Base-by-base conservation (phyloP, 2,113 vertebrate genomes). In the Arvicanthis niloticus region DNA sequence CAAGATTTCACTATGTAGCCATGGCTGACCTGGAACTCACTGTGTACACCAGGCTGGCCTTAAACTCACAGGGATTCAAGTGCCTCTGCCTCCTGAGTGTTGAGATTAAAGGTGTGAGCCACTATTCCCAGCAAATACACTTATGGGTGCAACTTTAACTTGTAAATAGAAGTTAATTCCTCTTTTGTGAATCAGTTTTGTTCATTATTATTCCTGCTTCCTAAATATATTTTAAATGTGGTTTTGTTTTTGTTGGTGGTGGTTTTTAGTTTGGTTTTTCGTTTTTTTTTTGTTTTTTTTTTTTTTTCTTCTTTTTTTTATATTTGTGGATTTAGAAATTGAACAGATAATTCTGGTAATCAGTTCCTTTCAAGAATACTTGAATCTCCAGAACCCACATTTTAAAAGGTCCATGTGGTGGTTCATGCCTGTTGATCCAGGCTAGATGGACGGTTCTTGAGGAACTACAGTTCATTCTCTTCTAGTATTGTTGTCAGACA, bases 401-500 rank as follows among this genome's bases (percentile, higher is more conserved):
- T 62, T 62, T 1, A 21, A 48, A 68, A 68, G 16, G 37, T 58
- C 11, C 2, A 15, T 22, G 70, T 73, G 70, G n/a, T 40, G 70
- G n/a, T 73, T 70, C 68, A 13, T 60, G 37, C 12, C 17, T 82
- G 11, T 40, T 26, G 21, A 40, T 8, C 34, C 80, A 40, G 58
- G 37, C 16, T 45, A 48, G 42, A 10, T 48, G 10, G 62, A 4
- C 31, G 40, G 16, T 48, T 65, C 62, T 65, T 22, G 2, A 67
- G 40, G 42, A 48, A 45, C 31, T 31, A 51, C 34, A 16, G 8
- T 45, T 65, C 65, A 67, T 60, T 96, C 65, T 96, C 98, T 93
- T 97, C 98, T 97, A 99, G 99, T 99, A 97, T 87, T 99, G 99
- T 97, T 98, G 98, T 97, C 98, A 94, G 99, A 99, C 78, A 97